Evolutionary conservation across 2,113 vertebrate genomes (phyloP).

Genomic region (Sialia sialis): DNA sequence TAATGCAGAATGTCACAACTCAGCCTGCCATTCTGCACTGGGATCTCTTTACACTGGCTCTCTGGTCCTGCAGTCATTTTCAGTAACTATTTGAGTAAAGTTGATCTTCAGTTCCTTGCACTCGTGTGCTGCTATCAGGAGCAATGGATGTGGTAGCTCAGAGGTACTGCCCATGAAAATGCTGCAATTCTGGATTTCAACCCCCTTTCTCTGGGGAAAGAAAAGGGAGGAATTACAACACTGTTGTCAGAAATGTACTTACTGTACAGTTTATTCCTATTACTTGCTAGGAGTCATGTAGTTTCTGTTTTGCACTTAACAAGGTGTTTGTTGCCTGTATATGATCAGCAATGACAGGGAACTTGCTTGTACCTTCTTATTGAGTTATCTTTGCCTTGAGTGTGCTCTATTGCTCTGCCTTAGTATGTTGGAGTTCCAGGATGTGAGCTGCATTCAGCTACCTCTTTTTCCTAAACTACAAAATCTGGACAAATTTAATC

Average conservation of each 20-base stretch:
- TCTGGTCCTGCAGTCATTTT: background rate
- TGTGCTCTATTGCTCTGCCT: background rate
- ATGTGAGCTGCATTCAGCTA: background rate
- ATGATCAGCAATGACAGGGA: background rate
- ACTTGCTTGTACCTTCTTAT: background rate
- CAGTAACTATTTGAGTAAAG: background rate
- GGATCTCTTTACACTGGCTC: background rate
- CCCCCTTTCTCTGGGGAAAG: background rate
- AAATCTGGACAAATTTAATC: background rate
- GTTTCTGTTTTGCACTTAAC: background rate
- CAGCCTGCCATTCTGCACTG: background rate
- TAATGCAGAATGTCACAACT: background rate
- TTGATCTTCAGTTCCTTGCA: background rate
- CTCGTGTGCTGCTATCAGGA: background rate
- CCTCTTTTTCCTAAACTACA: background rate
- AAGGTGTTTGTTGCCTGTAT: background rate
- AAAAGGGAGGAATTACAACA: background rate
- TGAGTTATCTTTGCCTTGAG: background rate
- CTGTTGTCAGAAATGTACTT: background rate
- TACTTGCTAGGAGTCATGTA: background rate
- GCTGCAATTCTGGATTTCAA: background rate
- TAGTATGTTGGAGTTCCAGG: background rate
- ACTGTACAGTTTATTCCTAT: background rate
- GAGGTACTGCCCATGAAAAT: background rate
- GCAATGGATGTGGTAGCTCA: background rate